These are phyloP conservation scores for Arion vulgaris DNA, from an alignment of 1,140 invertebrate species.

Conservation along the genomic window DNA sequence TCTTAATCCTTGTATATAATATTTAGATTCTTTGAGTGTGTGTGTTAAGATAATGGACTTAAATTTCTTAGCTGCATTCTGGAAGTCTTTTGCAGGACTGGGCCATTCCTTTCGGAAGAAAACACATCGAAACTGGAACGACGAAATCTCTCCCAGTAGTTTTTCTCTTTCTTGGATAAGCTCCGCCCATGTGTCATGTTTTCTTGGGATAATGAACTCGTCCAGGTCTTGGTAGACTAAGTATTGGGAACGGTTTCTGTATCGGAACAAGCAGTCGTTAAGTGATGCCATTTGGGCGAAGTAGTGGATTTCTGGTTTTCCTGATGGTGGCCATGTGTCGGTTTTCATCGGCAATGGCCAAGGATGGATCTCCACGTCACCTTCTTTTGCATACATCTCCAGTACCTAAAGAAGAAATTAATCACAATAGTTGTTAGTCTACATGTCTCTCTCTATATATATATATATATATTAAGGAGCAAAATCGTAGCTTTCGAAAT, in stretches of 20 bases:
- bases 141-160: not conserved
- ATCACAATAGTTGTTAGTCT: too few relatives aligned
- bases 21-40: conserved; percentile 39
- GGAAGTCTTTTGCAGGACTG: conserved; percentile 3
- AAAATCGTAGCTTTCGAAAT: too few relatives aligned
- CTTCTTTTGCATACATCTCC: conserved; percentile 78
- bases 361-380: conserved; percentile 83
- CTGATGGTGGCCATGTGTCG: conserved; percentile 47
- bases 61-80: conserved; percentile 28
- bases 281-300: conserved; percentile 8
- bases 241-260: not conserved
- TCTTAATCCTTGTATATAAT: conserved; percentile 62
- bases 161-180: conserved; percentile 26
- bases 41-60: conserved; percentile 44
- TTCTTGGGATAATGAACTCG: conserved; percentile 8
- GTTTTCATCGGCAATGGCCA: conserved; percentile 85
- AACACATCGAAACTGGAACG: conserved; percentile 40
- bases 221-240: not conserved
- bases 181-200: not conserved
- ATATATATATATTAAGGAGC: too few relatives aligned
- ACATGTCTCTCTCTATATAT: too few relatives aligned
- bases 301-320: not conserved
- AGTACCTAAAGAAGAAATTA: conserved; percentile 74
- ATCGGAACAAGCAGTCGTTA: conserved; percentile 9
- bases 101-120: conserved; percentile 59